These are phyloP conservation scores for Macroramphosus scolopax DNA, from an alignment of 2,797 vertebrate genomes.

Conservation along the genomic window DNA sequence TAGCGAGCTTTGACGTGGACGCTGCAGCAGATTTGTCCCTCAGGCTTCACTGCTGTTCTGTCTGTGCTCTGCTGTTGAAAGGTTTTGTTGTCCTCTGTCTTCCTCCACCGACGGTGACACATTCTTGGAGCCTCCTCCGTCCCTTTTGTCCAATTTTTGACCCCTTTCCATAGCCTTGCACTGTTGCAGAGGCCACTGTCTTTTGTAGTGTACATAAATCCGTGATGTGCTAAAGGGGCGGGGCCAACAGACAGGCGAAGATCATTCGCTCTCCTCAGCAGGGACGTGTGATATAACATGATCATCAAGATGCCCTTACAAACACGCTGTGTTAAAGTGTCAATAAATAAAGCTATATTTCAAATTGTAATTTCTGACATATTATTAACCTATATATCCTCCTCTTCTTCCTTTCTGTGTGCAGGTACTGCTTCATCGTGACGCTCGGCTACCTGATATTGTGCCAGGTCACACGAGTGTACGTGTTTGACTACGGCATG, in stretches of 20 bases:
- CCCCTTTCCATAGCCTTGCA: slow-evolving; percentile 3
- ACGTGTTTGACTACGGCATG: slow-evolving; percentile 98
- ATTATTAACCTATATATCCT: background rate
- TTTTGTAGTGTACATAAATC: slow-evolving; percentile 24
- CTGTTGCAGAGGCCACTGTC: slow-evolving; percentile 12
- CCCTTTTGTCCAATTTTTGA: slow-evolving; percentile 28
- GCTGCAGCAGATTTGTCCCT: slow-evolving; percentile 40
- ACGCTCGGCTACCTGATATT: slow-evolving; percentile 95
- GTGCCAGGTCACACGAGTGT: slow-evolving; percentile 96
- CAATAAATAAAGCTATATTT: too few species aligned
- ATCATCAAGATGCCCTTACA: background rate
- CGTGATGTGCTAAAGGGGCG: slow-evolving; percentile 1
- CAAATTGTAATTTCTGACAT: too few species aligned
- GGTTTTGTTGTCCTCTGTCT: slow-evolving; percentile 39
- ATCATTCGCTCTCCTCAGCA: background rate
- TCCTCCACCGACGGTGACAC: slow-evolving; percentile 36
- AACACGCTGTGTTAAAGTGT: too few species aligned
- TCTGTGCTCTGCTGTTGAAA: slow-evolving; percentile 39
- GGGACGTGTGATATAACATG: background rate
- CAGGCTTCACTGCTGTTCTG: slow-evolving; percentile 23
- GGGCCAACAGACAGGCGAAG: background rate
- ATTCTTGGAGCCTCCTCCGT: slow-evolving; percentile 34
- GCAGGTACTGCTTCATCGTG: slow-evolving; percentile 94
- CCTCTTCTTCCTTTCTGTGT: background rate
- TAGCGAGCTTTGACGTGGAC: too few species aligned